Percentiles rank a stretch among this genome's conserved stretches.
phyloP scores from a whole-genome alignment of 2,113 vertebrate species.

The Sorex fumeus region DNA sequence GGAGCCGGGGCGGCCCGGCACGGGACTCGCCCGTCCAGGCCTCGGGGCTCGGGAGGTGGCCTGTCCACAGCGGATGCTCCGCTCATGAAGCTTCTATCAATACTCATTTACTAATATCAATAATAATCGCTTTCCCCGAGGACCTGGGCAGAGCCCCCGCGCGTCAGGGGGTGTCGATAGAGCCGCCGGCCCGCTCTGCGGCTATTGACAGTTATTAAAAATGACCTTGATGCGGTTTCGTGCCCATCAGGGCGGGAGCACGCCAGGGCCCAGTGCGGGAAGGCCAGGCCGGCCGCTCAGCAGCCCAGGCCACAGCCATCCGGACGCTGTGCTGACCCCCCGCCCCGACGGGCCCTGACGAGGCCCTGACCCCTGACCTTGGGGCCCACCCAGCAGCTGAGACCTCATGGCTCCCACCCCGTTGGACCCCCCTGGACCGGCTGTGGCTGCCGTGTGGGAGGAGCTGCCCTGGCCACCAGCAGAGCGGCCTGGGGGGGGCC shows the following conservation, averaged over 20 bases:
- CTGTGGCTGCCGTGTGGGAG: too few species aligned
- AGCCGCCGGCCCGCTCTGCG: conserved; percentile 91
- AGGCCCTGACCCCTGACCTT: too few species aligned
- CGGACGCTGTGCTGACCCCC: too few species aligned
- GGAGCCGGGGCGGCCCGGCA: neutral
- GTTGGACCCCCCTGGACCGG: too few species aligned
- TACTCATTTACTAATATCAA: conserved; percentile 99
- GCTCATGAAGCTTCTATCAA: conserved; percentile 97
- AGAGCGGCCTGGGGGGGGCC: too few species aligned
- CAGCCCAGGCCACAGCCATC: too few species aligned
- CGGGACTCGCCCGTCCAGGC: conserved; percentile 16
- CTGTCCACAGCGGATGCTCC: conserved; percentile 89
- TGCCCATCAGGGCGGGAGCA: conserved; percentile 93
- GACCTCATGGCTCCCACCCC: too few species aligned
- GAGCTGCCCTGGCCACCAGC: too few species aligned
- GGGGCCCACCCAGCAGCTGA: too few species aligned
- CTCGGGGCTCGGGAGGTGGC: conserved; percentile 73
- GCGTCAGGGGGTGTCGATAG: conserved; percentile 90
- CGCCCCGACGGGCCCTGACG: too few species aligned
- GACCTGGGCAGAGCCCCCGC: conserved; percentile 75
- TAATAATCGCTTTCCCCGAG: conserved; percentile 94
- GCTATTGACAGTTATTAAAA: conserved; percentile 98
- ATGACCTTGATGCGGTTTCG: conserved; percentile 98
- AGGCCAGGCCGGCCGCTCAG: too few species aligned
- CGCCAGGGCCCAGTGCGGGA: conserved; percentile 89